phyloP scores from a whole-genome alignment of 2,797 vertebrate species.

The Cacajao melanocephalus region DNA sequence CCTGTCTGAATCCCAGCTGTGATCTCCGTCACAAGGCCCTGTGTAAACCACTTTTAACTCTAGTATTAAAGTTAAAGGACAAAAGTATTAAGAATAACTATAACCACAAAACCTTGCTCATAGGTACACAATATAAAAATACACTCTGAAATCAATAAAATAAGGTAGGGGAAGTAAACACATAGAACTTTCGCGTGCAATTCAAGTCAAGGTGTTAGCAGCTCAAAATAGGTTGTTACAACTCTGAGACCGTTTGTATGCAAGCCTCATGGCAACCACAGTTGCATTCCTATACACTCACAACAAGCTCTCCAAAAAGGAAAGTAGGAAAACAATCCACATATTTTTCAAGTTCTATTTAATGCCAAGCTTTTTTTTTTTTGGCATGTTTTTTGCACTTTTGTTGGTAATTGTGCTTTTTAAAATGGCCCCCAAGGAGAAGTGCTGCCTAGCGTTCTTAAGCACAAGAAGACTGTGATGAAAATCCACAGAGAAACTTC shows the following conservation, averaged over 20 bases:
- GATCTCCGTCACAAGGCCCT: neutral
- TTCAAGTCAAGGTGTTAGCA: neutral
- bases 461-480: neutral
- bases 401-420: neutral
- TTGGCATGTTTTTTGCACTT: neutral
- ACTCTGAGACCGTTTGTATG: neutral
- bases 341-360: neutral
- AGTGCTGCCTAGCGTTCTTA: neutral
- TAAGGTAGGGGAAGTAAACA: neutral
- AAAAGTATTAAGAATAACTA: neutral
- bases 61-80: neutral
- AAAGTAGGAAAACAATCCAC: neutral
- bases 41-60: neutral
- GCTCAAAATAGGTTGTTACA: neutral
- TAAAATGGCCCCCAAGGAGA: neutral
- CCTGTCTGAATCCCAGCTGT: neutral
- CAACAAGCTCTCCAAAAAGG: neutral
- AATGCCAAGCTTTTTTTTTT: neutral
- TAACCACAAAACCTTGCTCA: neutral
- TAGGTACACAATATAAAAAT: neutral
- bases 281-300: too few species aligned
- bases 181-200: neutral
- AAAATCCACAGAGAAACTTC: neutral
- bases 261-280: neutral
- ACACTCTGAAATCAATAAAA: neutral